Evolutionary conservation across 2,888 invertebrate genomes (phyloP).

Genomic region (Cerastis rubricosa): DNA sequence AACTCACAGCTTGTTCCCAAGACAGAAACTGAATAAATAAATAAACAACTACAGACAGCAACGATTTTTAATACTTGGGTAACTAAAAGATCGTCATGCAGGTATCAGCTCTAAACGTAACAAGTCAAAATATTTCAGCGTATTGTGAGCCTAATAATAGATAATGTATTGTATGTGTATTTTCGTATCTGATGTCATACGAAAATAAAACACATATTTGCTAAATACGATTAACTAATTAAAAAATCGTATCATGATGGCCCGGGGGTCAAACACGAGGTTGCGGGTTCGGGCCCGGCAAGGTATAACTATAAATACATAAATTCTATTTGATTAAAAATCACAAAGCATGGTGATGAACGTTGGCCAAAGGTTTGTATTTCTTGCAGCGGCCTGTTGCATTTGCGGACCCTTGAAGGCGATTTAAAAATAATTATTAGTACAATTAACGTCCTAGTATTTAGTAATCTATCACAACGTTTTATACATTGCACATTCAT

Average conservation of each 20-base stretch:
- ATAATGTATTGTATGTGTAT: no score
- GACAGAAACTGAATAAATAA: background rate
- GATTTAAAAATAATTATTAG: background rate
- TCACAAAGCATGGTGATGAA: background rate
- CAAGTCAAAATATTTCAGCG: constrained; percentile 1
- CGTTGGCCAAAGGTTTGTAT: background rate
- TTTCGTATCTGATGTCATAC: constrained; percentile 14
- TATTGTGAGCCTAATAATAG: constrained; percentile 1
- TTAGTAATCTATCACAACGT: constrained; percentile 23
- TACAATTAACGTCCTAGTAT: constrained; percentile 1
- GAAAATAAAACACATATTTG: constrained; percentile 13
- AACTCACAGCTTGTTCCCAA: background rate
- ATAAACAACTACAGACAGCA: background rate
- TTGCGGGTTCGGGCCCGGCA: constrained; percentile 12
- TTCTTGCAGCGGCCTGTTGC: background rate
- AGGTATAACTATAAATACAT: background rate
- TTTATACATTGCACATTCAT: constrained; percentile 28
- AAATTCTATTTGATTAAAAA: constrained; percentile 1
- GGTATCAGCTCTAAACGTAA: background rate
- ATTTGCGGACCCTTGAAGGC: background rate
- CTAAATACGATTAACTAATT: constrained; percentile 2
- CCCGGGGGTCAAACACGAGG: constrained; percentile 15
- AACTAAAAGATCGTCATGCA: background rate
- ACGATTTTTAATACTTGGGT: background rate
- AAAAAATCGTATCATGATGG: constrained; percentile 17